These are phyloP conservation scores for Choloepus hoffmanni DNA, from an alignment of 2,113 vertebrate genomes.

Conservation along the genomic window DNA sequence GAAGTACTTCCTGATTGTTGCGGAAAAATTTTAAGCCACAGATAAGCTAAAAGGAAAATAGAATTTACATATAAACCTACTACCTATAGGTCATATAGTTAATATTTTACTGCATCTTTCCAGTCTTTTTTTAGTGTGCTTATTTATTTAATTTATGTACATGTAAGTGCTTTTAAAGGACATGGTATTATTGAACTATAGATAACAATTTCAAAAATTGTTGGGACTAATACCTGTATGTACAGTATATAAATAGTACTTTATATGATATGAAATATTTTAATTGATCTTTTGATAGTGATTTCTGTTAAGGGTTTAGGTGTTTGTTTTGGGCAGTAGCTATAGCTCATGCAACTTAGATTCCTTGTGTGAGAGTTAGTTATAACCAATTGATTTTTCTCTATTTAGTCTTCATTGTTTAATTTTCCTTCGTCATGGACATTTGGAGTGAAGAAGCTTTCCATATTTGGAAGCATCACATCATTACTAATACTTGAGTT, in stretches of 20 bases:
- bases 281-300: conserved; percentile 1
- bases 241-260: not conserved
- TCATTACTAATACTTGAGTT: conserved; percentile 38
- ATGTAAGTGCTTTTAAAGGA: not conserved
- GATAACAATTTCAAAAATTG: not conserved
- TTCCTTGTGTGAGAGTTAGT: not conserved
- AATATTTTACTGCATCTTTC: conserved; percentile 17
- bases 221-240: not conserved
- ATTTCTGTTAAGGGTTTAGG: conserved; percentile 20
- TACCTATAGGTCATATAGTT: not conserved
- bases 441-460: conserved; percentile 31
- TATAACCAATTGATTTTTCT: conserved; percentile 35
- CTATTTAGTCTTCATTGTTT: conserved; percentile 7
- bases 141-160: conserved; percentile 8
- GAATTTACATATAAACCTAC: not conserved
- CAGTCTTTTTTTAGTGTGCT: not conserved
- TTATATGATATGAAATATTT: not conserved
- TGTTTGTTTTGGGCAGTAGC: conserved; percentile 36
- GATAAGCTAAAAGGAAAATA: conserved; percentile 48
- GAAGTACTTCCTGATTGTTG: conserved; percentile 46
- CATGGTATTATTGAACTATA: not conserved
- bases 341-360: not conserved
- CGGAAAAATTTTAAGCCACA: conserved; percentile 42
- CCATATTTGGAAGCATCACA: not conserved
- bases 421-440: not conserved